Percentiles rank a stretch among this genome's conserved stretches.
Conservation (phyloP, 2,888 invertebrate species). For the Hydrotaea cyrtoneurina region DNA sequence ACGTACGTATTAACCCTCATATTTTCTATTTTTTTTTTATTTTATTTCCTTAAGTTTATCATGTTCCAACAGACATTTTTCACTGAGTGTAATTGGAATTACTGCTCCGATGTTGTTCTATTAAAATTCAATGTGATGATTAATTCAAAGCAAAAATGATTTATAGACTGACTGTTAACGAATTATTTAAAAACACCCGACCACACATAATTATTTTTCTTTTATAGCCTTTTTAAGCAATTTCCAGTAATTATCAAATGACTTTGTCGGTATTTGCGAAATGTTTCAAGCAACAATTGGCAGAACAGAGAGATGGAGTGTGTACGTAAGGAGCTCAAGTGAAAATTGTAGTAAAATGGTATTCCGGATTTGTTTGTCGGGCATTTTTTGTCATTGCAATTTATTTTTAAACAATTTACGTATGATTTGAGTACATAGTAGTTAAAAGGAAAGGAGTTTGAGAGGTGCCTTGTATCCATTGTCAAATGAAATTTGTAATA, state of each 20-base stretch:
- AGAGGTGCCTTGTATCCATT: no score
- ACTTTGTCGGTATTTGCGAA: slow-evolving; percentile 13
- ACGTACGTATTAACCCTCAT: no score
- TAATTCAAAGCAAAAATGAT: slow-evolving; percentile 43
- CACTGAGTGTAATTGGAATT: neutral
- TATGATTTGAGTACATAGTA: no score
- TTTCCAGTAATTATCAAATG: neutral
- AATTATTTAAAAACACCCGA: neutral
- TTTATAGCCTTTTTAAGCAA: neutral
- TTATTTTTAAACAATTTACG: no score
- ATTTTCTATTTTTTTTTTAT: no score
- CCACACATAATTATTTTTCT: neutral
- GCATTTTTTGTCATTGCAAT: no score
- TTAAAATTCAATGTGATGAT: slow-evolving; percentile 8
- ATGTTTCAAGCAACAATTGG: slow-evolving; percentile 11
- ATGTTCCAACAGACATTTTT: neutral
- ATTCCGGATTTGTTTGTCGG: no score
- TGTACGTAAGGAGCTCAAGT: no score
- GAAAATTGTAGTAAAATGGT: no score
- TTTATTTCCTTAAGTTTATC: no score
- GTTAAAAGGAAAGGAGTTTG: no score
- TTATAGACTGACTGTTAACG: slow-evolving; percentile 58
- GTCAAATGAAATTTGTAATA: no score
- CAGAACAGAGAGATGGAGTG: neutral
- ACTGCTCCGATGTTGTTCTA: neutral